A percentile compares a stretch with the other conserved stretches of the same genome.
Conservation (phyloP, 2,113 vertebrate species). For the Mormoops blainvillei region DNA sequence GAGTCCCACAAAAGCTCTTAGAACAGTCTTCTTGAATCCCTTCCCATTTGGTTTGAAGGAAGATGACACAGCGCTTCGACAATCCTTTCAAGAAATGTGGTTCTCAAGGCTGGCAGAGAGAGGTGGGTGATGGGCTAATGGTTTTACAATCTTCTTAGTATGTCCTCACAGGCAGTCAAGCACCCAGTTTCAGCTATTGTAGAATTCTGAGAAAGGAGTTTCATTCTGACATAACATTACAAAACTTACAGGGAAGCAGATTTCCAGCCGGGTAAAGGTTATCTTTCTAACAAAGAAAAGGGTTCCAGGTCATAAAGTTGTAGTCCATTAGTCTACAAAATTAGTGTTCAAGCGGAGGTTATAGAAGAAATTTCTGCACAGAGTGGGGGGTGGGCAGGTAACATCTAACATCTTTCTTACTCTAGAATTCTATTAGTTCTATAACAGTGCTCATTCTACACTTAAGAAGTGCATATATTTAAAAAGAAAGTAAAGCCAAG, state of each 20-base stretch:
- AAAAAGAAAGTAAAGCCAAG: background rate
- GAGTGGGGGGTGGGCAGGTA: background rate
- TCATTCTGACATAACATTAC: background rate
- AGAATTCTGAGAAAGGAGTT: background rate
- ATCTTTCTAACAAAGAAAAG: background rate
- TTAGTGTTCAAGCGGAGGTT: background rate
- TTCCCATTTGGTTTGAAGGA: background rate
- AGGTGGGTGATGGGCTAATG: background rate
- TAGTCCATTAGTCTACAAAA: background rate
- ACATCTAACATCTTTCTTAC: background rate
- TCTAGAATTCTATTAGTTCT: background rate
- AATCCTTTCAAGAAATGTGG: background rate
- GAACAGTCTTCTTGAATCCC: background rate
- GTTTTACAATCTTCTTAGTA: no score
- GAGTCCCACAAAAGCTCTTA: background rate
- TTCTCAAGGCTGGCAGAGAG: background rate
- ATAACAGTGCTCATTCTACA: background rate
- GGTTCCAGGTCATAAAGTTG: background rate
- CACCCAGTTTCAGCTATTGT: background rate
- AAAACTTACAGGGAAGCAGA: background rate
- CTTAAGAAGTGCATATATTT: background rate
- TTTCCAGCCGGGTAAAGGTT: background rate
- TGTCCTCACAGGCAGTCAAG: background rate
- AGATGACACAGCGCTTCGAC: background rate
- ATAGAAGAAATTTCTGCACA: background rate